Conservation (phyloP, 2,797 vertebrate genomes). For the Cossypha caffra region DNA sequence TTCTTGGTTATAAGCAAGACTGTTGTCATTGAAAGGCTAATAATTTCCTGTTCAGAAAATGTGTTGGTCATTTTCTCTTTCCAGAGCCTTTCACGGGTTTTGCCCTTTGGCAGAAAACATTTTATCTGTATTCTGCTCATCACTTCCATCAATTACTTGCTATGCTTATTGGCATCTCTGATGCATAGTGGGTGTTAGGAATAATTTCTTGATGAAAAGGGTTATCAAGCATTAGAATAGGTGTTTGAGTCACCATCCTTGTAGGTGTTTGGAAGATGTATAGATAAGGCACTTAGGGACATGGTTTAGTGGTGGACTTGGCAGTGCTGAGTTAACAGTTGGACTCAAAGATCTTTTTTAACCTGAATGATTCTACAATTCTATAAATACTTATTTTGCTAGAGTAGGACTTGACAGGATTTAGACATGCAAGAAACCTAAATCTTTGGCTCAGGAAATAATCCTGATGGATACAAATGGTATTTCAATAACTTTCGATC, state of each 20-base stretch:
- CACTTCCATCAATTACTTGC: background rate
- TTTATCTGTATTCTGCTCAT: background rate
- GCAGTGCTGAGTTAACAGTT: background rate
- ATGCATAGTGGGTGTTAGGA: background rate
- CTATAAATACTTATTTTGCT: constrained; percentile 3
- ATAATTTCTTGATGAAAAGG: background rate
- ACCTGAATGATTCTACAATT: background rate
- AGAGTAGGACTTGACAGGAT: constrained; percentile 11
- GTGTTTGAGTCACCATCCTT: background rate
- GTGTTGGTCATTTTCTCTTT: background rate
- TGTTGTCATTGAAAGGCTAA: background rate
- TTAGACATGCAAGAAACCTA: constrained; percentile 10
- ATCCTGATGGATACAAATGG: constrained; percentile 8
- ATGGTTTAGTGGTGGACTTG: background rate
- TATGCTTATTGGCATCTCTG: background rate
- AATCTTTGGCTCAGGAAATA: constrained; percentile 36
- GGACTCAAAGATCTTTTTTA: background rate
- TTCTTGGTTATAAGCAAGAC: background rate
- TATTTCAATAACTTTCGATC: constrained; percentile 27
- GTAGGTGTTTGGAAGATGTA: background rate
- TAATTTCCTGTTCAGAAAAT: background rate
- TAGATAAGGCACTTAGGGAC: background rate
- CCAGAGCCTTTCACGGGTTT: background rate
- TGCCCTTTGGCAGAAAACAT: background rate
- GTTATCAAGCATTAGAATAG: background rate